A percentile compares a stretch with the other conserved stretches of the same genome.
Evolutionary conservation across 2,888 invertebrate genomes (phyloP).

Genomic region (Calliopum simillimum): DNA sequence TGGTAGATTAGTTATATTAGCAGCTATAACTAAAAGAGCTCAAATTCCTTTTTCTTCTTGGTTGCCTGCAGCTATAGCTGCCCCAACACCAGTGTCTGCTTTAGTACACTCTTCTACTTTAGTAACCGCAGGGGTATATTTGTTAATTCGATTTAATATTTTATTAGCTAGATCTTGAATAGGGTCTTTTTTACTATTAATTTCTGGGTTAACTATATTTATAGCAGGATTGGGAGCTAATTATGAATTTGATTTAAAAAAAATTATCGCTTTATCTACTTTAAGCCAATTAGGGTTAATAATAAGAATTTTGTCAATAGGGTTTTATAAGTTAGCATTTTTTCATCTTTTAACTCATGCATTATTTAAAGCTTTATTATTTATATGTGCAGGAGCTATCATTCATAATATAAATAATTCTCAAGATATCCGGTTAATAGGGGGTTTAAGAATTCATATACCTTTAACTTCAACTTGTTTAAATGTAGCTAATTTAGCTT

Average conservation of each 20-base stretch:
- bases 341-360: conserved; percentile 81
- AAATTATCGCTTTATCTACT: conserved; percentile 83
- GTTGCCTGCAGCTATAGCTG: conserved; percentile 80
- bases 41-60: conserved; percentile 85
- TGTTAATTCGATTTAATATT: conserved; percentile 77
- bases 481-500: conserved; percentile 72
- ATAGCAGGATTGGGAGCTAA: conserved; percentile 72
- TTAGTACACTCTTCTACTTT: conserved; percentile 84
- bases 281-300: conserved; percentile 82
- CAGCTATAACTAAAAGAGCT: conserved; percentile 81
- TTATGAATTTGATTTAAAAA: conserved; percentile 79
- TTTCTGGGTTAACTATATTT: conserved; percentile 73
- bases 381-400: conserved; percentile 78
- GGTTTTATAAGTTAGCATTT: conserved; percentile 72
- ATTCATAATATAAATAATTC: conserved; percentile 74
- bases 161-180: conserved; percentile 67
- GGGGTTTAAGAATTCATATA: conserved; percentile 68
- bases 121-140: conserved; percentile 81
- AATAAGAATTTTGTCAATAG: conserved; percentile 74
- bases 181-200: conserved; percentile 70
- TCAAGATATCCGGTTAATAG: conserved; percentile 76
- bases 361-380: conserved; percentile 80
- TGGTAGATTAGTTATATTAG: conserved; percentile 68
- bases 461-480: conserved; percentile 71
- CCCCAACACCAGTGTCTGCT: conserved; percentile 80